Conservation (phyloP, 2,113 vertebrate genomes). For the Strix aluco region DNA sequence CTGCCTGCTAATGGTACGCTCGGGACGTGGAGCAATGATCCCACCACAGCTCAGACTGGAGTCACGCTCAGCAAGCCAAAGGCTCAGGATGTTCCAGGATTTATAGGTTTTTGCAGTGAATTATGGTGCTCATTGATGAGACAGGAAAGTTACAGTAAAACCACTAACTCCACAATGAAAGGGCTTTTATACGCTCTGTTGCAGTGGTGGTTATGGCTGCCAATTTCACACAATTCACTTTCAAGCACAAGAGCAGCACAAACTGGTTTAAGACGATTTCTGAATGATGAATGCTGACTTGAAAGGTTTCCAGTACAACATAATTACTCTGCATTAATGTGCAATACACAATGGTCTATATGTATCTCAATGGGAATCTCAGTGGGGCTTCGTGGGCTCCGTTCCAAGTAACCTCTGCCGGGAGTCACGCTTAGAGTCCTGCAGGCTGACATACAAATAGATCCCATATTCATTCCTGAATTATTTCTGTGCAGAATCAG, state of each 20-base stretch:
- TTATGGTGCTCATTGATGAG: conserved; percentile 45
- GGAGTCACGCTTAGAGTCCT: neutral
- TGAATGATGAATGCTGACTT: conserved; percentile 60
- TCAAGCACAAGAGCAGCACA: conserved; percentile 29
- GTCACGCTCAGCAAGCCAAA: neutral
- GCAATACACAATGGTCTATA: conserved; percentile 42
- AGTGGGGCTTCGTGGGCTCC: neutral
- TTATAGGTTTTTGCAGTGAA: conserved; percentile 58
- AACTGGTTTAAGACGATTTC: conserved; percentile 60
- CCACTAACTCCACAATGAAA: conserved; percentile 44
- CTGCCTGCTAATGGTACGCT: neutral
- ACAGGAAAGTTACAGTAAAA: conserved; percentile 45
- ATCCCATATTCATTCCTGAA: conserved; percentile 32
- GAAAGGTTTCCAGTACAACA: conserved; percentile 55
- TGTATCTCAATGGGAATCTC: conserved; percentile 59
- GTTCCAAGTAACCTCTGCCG: neutral
- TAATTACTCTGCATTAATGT: conserved; percentile 59
- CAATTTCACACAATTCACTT: conserved; percentile 39
- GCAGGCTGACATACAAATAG: conserved; percentile 39
- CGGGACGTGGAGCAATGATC: neutral
- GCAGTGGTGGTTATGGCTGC: conserved; percentile 41
- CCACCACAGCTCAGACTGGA: neutral
- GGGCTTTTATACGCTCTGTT: conserved; percentile 48
- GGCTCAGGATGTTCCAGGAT: conserved; percentile 41
- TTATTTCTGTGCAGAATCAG: conserved; percentile 22